phyloP scores from a whole-genome alignment of 2,113 vertebrate genomes.

The Lipotes vexillifer region DNA sequence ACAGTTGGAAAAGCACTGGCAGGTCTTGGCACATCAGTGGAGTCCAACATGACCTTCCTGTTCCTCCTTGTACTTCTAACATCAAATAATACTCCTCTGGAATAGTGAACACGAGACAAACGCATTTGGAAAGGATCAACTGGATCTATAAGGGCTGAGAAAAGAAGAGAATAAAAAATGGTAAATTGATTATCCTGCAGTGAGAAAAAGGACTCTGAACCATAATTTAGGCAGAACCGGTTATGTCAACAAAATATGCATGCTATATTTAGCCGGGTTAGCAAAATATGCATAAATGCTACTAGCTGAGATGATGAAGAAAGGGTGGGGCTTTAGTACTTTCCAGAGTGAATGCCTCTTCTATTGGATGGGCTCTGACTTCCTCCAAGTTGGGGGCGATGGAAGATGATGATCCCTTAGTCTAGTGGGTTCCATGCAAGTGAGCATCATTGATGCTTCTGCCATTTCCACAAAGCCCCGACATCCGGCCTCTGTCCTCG shows the following conservation, averaged over 20 bases:
- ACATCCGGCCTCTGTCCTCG: fast-evolving
- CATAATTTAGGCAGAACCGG: background rate
- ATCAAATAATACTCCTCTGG: background rate
- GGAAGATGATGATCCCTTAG: fast-evolving
- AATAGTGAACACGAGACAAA: background rate
- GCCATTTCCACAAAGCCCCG: background rate
- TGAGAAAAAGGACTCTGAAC: background rate
- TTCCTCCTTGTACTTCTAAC: background rate
- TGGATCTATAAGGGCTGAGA: background rate
- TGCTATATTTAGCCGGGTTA: too few species aligned
- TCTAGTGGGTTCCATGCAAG: fast-evolving
- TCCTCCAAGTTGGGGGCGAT: fast-evolving
- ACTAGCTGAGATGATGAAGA: background rate
- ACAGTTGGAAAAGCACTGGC: too few species aligned
- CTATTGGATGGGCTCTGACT: fast-evolving
- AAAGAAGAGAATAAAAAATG: background rate
- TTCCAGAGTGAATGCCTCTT: fast-evolving
- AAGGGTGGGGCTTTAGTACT: fast-evolving
- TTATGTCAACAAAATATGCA: fast-evolving
- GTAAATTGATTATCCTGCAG: background rate
- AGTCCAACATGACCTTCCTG: fast-evolving
- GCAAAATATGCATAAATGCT: background rate
- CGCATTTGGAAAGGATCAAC: background rate
- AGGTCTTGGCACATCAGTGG: fast-evolving
- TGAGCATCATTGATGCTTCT: fast-evolving